Conservation (phyloP, 2,888 invertebrate genomes). For the Spodoptera exigua region DNA sequence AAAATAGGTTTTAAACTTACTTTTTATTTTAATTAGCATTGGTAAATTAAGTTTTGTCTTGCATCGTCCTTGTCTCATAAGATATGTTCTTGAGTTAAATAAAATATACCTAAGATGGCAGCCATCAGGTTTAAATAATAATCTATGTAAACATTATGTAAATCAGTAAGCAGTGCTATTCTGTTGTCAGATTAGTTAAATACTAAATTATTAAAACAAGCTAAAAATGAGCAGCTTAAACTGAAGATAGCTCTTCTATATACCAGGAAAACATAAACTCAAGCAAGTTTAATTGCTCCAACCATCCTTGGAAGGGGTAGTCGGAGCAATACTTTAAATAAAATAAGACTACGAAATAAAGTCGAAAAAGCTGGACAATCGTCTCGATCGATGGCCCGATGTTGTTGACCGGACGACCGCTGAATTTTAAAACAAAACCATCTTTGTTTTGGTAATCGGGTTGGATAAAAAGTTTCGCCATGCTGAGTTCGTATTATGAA, state of each 20-base stretch:
- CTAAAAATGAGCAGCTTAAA: not conserved
- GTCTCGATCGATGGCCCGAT: conserved; percentile 23
- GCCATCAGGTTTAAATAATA: no score
- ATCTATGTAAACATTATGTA: no score
- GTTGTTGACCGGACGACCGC: conserved; percentile 47
- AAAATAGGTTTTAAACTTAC: no score
- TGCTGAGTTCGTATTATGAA: conserved; percentile 1
- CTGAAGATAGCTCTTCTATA: not conserved
- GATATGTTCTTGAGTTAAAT: no score
- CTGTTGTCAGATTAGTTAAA: no score
- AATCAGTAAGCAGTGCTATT: no score
- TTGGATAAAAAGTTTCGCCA: conserved; percentile 18
- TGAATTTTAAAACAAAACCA: conserved; percentile 63
- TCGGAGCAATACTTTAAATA: conserved; percentile 7
- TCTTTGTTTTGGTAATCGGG: conserved; percentile 36
- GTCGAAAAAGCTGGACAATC: conserved; percentile 44
- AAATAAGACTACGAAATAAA: conserved; percentile 43
- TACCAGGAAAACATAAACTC: conserved; percentile 11
- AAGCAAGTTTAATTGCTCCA: conserved; percentile 1
- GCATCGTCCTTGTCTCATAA: no score
- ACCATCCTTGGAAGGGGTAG: not conserved
- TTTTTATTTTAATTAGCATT: no score
- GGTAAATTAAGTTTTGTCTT: no score
- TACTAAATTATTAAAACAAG: no score
- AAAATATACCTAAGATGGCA: no score